These are phyloP conservation scores for Atherix ibis DNA, from an alignment of 2,888 invertebrate genomes.

Conservation along the genomic window DNA sequence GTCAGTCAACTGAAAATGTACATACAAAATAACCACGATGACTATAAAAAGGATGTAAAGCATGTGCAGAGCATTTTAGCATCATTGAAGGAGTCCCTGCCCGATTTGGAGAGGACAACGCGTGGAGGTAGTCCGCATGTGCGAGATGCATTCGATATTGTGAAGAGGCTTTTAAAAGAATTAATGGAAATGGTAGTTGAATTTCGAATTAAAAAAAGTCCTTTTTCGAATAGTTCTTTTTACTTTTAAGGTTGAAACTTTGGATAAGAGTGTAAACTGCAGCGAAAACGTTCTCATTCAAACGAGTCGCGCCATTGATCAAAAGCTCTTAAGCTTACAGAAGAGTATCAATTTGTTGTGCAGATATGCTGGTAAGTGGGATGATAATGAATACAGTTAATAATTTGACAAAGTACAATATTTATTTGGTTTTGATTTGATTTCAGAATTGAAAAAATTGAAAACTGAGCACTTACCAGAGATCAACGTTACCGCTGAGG, in stretches of 20 bases:
- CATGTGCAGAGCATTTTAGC: conserved; percentile 6
- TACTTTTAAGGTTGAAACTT: no score
- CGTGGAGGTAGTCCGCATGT: conserved; percentile 9
- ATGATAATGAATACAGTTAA: no score
- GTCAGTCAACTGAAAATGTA: conserved; percentile 3
- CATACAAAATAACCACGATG: conserved; percentile 6
- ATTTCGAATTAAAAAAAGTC: conserved; percentile 2
- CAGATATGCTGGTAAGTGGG: conserved; percentile 24
- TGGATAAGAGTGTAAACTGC: no score
- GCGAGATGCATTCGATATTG: conserved; percentile 22
- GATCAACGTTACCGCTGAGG: conserved; percentile 27
- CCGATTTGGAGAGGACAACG: conserved; percentile 7
- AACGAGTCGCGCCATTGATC: conserved; percentile 18
- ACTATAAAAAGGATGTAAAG: conserved; percentile 6
- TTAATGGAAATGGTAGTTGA: conserved; percentile 25
- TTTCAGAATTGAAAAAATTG: conserved; percentile 18
- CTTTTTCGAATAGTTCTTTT: no score
- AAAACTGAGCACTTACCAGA: conserved; percentile 24
- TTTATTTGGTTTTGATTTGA: neutral
- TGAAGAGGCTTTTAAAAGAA: conserved; percentile 30
- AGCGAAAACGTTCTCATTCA: no score
- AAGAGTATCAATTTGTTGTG: conserved; percentile 23
- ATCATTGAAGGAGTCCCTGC: conserved; percentile 9
- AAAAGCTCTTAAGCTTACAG: conserved; percentile 22
- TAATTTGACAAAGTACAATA: no score